Conservation (phyloP, 2,113 vertebrate species). For the Misgurnus mizolepis region DNA sequence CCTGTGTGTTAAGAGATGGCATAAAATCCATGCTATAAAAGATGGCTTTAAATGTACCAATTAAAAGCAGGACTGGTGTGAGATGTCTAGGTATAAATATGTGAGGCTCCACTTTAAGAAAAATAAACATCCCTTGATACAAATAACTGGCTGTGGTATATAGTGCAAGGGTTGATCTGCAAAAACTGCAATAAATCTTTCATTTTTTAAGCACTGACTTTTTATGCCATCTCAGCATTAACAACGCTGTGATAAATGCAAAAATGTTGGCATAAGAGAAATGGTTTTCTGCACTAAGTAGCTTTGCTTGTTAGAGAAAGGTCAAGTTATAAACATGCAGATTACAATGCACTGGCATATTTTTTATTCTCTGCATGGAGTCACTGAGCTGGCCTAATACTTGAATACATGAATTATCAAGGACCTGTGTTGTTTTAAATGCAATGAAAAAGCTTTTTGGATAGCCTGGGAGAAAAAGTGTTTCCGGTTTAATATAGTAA, state of each 20-base stretch:
- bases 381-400: neutral
- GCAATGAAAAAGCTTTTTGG: neutral
- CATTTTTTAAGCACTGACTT: neutral
- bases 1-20: slow-evolving; percentile 55
- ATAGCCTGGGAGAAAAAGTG: neutral
- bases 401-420: slow-evolving; percentile 9
- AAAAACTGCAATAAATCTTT: neutral
- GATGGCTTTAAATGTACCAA: slow-evolving; percentile 54
- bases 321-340: neutral
- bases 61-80: slow-evolving; percentile 52
- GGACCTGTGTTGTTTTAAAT: neutral
- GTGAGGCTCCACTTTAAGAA: neutral
- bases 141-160: neutral
- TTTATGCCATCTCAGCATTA: slow-evolving; percentile 8
- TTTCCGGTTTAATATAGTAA: neutral
- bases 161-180: neutral
- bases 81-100: slow-evolving; percentile 39
- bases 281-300: neutral
- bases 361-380: neutral
- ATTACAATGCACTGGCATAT: neutral
- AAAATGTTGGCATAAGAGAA: neutral
- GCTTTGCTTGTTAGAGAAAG: slow-evolving; percentile 1
- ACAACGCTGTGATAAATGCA: neutral
- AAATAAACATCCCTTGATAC: neutral
- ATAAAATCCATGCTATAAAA: slow-evolving; percentile 65